Evolutionary conservation across 1,140 invertebrate genomes (phyloP).

Genomic region (Agrypnia vestita): DNA sequence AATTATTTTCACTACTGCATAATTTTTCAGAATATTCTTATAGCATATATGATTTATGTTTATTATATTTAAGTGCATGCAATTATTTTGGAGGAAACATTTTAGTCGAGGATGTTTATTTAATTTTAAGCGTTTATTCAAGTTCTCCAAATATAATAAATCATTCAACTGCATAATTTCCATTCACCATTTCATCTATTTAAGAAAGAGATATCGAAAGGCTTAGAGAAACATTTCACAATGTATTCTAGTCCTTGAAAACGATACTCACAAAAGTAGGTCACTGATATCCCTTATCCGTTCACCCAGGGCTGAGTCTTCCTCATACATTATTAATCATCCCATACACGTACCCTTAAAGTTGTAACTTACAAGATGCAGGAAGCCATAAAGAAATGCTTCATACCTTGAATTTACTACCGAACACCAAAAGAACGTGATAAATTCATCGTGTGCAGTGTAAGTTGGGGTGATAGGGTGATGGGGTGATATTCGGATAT

Average conservation of each 20-base stretch:
- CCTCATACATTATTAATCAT: conserved; percentile 34
- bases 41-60: too few species aligned
- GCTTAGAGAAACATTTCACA: background rate
- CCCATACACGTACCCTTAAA: conserved; percentile 1
- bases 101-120: too few species aligned
- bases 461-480: background rate
- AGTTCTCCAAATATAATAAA: too few species aligned
- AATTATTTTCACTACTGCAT: too few species aligned
- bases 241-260: conserved; percentile 14
- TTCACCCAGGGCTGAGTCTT: background rate
- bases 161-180: too few species aligned
- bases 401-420: conserved; percentile 3
- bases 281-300: conserved; percentile 37
- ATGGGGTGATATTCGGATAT: too few species aligned
- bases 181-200: too few species aligned
- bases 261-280: conserved; percentile 1
- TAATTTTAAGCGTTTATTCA: too few species aligned
- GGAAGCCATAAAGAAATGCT: conserved; percentile 25
- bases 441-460: conserved; percentile 35
- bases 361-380: background rate
- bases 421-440: conserved; percentile 20
- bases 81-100: too few species aligned
- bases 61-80: too few species aligned
- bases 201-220: background rate
- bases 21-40: too few species aligned